A percentile compares a stretch with the other conserved stretches of the same genome.
These are phyloP conservation scores for Gambusia affinis DNA, from an alignment of 2,113 vertebrate genomes.

Conservation along the genomic window DNA sequence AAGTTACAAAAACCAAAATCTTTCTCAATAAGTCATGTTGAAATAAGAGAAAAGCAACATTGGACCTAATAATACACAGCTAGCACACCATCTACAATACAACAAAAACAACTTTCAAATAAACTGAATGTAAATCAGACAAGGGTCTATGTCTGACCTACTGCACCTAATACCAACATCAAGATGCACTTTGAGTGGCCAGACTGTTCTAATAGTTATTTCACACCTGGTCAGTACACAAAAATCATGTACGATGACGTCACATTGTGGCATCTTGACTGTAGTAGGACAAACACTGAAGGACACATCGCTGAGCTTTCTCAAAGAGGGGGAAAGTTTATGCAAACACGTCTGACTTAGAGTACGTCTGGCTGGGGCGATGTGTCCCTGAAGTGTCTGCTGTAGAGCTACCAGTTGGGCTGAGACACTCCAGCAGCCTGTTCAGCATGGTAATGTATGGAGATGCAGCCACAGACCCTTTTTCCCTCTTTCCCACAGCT, in stretches of 20 bases:
- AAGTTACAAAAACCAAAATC: not conserved
- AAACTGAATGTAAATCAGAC: not conserved
- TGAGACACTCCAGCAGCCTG: slow-evolving; percentile 55
- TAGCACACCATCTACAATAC: not conserved
- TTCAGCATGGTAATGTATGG: slow-evolving; percentile 79
- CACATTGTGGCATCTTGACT: slow-evolving; percentile 42
- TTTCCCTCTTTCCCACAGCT: slow-evolving; percentile 39
- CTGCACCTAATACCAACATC: not conserved
- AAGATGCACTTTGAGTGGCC: slow-evolving; percentile 29
- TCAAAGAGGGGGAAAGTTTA: slow-evolving; percentile 44
- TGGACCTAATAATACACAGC: not conserved
- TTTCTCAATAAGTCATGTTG: not conserved
- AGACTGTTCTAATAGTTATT: slow-evolving; percentile 40
- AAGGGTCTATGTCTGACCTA: not conserved
- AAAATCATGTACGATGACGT: slow-evolving; percentile 37
- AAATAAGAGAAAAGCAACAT: not conserved
- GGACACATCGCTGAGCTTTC: slow-evolving; percentile 45
- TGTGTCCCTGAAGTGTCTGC: slow-evolving; percentile 69
- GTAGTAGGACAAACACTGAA: slow-evolving; percentile 53
- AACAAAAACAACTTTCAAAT: no score
- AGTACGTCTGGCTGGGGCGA: slow-evolving; percentile 31
- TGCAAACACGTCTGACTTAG: slow-evolving; percentile 59
- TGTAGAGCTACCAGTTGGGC: slow-evolving; percentile 57
- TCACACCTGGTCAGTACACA: slow-evolving; percentile 54
- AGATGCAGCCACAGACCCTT: slow-evolving; percentile 51